Evolutionary conservation across 2,113 vertebrate species (phyloP), one percentile per base, ranked within the genome.

Genomic region (Aegotheles bennettii): DNA sequence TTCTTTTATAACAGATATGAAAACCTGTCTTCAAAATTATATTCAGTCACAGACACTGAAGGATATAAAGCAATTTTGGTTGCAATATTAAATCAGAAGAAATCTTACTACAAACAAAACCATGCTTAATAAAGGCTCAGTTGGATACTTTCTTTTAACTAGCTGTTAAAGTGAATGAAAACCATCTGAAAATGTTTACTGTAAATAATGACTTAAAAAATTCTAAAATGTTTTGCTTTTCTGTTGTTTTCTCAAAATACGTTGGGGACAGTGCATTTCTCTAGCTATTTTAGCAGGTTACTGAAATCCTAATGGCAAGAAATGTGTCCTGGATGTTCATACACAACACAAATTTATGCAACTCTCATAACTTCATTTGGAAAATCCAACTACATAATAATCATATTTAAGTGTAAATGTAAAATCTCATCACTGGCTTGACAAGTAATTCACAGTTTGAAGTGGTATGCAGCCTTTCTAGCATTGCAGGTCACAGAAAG

Each of bases 1-100:
- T 90, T 96, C 84, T 94, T 96, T 91, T 83, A 87, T 94, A 96
- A 94, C 79, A 95, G 56, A 78, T 96, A 94, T 95, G 94, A 97
- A 97, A 97, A 29, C n/a, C 54, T 93, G 36, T 92, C 91, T 96
- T 94, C 69, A 96, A 97, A 95, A 96, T 60, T 47, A 60, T 78
- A 71, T 95, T 96, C 89, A 91, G 64, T 95, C 87, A 35, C 42
- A 96, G 73, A 95, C 73, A 80, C 80, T 78, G 87, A 92, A 94
- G 80, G 42, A 84, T 84, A 89, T 89, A 68, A 92, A 93, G 71
- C 31, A 69, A 93, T 95, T 96, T 96, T 85, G 93, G 51, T 65
- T 90, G 74, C 84, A 73, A 59, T 61, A 20, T 90, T 96, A 94
- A 79, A 84, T 59, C 73, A 82, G 80, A 96, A 95, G 86, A 94